A percentile compares a stretch with the other conserved stretches of the same genome.
Evolutionary conservation across 2,113 vertebrate genomes (phyloP).

Genomic region (Corydoras sp.): DNA sequence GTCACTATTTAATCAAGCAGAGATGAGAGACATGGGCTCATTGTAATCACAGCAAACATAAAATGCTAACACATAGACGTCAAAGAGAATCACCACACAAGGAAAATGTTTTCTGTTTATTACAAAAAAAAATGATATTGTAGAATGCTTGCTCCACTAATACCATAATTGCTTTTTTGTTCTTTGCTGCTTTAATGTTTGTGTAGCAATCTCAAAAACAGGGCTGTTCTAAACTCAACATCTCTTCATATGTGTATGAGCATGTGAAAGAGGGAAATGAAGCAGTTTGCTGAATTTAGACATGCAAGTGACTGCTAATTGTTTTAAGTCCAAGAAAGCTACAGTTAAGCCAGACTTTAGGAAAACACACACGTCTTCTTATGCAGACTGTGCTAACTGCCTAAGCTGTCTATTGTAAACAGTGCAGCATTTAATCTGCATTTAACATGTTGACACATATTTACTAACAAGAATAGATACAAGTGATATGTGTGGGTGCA

Average conservation of each 20-base stretch:
- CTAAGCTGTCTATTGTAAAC: slow-evolving; percentile 45
- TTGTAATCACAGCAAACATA: slow-evolving; percentile 1
- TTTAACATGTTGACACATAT: too few relatives aligned
- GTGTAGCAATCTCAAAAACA: slow-evolving; percentile 13
- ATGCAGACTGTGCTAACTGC: slow-evolving; percentile 40
- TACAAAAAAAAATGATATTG: not conserved
- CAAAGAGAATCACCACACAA: not conserved
- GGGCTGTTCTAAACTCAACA: slow-evolving; percentile 20
- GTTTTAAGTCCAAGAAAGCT: slow-evolving; percentile 54
- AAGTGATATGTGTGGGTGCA: too few relatives aligned
- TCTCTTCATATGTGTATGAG: slow-evolving; percentile 27
- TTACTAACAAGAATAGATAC: too few relatives aligned
- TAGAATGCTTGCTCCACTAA: slow-evolving; percentile 20
- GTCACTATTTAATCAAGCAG: slow-evolving; percentile 15
- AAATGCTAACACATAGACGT: slow-evolving; percentile 6
- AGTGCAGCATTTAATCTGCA: slow-evolving; percentile 52
- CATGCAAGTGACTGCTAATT: slow-evolving; percentile 50
- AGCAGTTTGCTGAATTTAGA: slow-evolving; percentile 24
- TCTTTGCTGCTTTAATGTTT: slow-evolving; percentile 24
- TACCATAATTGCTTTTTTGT: slow-evolving; percentile 30
- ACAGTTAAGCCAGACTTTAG: slow-evolving; percentile 33
- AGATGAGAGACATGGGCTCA: not conserved
- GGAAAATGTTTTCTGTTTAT: not conserved
- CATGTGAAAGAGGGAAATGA: slow-evolving; percentile 47
- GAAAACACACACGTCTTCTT: slow-evolving; percentile 53